Percentiles rank a stretch among this genome's conserved stretches.
Evolutionary conservation across 2,113 vertebrate genomes (phyloP).

Genomic region (Climacteris rufus): DNA sequence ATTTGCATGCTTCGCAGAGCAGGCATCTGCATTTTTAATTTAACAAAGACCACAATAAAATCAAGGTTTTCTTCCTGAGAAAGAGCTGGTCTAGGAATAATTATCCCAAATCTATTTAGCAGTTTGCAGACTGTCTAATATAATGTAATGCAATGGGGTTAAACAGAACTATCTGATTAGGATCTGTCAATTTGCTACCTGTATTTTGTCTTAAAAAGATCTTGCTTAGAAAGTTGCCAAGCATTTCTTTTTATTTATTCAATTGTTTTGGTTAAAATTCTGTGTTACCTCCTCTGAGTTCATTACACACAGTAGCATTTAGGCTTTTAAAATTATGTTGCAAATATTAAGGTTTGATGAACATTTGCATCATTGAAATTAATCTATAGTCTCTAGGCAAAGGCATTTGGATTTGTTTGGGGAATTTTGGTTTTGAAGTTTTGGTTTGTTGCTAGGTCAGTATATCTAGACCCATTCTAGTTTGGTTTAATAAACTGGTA

Average conservation of each 20-base stretch:
- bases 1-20: background rate
- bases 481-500: background rate
- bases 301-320: background rate
- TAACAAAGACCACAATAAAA: background rate
- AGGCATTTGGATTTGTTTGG: background rate
- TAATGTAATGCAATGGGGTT: background rate
- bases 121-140: background rate
- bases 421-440: background rate
- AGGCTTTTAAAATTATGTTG: background rate
- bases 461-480: background rate
- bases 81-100: conserved; percentile 3
- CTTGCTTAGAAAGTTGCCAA: background rate
- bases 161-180: background rate
- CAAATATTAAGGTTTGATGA: background rate
- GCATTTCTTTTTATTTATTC: background rate
- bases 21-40: conserved; percentile 28
- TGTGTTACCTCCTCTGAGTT: background rate
- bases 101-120: conserved; percentile 42
- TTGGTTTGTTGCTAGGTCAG: background rate
- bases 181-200: background rate
- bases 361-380: background rate
- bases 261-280: background rate
- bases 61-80: conserved; percentile 25
- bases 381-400: background rate
- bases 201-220: background rate